Conservation (phyloP, 2,113 vertebrate genomes). For the Desmodus rotundus region DNA sequence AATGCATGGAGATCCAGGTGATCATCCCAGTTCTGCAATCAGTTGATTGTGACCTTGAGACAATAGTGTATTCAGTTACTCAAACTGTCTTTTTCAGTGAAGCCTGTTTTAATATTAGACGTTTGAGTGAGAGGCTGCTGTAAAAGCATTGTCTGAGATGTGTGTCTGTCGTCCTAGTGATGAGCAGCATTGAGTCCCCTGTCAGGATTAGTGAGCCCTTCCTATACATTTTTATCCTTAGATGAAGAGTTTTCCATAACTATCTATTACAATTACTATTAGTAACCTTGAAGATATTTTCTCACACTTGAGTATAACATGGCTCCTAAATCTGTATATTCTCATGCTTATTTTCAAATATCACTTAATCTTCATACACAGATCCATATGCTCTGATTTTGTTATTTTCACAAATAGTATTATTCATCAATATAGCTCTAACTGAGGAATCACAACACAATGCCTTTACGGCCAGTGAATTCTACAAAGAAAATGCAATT, state of each 20-base stretch:
- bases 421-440: background rate
- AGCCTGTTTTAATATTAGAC: background rate
- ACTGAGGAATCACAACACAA: background rate
- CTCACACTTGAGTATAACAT: background rate
- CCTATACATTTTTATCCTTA: background rate
- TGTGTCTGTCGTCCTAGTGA: background rate
- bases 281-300: background rate
- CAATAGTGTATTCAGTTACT: background rate
- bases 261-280: background rate
- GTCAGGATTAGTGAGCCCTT: background rate
- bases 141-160: background rate
- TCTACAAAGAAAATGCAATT: background rate
- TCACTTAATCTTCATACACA: background rate
- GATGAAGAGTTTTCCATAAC: background rate
- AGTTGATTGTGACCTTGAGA: background rate
- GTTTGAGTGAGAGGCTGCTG: background rate
- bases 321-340: background rate
- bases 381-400: background rate
- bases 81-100: background rate
- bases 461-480: background rate
- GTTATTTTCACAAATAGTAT: background rate
- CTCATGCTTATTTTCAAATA: background rate
- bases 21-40: background rate
- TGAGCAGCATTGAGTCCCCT: background rate
- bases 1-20: background rate